These are phyloP conservation scores for Paramuricea clavata DNA, from an alignment of 92 coral and sea anemone genomes.

Conservation along the genomic window DNA sequence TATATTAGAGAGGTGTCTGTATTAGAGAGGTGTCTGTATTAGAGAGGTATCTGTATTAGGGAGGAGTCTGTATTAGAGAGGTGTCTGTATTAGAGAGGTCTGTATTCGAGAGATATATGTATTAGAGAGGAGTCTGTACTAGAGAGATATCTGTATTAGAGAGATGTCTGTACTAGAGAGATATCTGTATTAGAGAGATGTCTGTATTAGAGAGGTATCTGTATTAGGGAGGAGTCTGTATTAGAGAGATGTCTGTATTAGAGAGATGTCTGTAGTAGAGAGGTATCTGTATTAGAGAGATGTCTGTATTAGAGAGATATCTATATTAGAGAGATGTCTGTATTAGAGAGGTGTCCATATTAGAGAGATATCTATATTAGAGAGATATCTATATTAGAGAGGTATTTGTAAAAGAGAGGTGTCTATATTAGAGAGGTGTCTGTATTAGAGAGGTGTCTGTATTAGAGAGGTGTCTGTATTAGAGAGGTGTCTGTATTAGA, in stretches of 20 bases:
- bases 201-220: background rate
- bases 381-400: no score
- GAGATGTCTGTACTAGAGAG: background rate
- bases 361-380: no score
- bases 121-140: background rate
- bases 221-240: background rate
- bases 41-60: background rate
- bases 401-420: no score
- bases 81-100: slow-evolving; percentile 1
- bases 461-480: no score
- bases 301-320: background rate
- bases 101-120: background rate
- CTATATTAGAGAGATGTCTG: background rate
- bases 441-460: no score
- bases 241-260: background rate
- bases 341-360: no score
- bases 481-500: no score
- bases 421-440: no score
- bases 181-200: background rate
- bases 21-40: slow-evolving; percentile 1
- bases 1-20: background rate
- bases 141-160: background rate
- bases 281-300: background rate
- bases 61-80: background rate
- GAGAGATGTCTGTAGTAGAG: background rate